Conservation (phyloP, 1,140 invertebrate genomes). For the Drosophila rhopaloa region DNA sequence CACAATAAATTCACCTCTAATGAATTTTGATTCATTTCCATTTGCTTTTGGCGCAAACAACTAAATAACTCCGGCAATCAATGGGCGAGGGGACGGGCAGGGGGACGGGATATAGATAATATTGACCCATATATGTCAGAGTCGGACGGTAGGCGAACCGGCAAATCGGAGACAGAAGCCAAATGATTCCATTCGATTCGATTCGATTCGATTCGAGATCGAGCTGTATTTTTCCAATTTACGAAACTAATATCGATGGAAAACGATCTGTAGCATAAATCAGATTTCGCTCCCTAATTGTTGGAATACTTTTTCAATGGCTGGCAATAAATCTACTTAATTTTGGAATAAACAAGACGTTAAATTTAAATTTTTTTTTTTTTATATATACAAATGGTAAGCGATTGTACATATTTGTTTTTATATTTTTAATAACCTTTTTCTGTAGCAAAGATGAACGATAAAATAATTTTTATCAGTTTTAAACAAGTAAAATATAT, state of each 20-base stretch:
- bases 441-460: too few species aligned
- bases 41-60: conserved; percentile 71
- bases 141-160: conserved; percentile 3
- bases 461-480: too few species aligned
- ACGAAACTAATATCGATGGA: background rate
- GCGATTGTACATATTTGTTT: too few species aligned
- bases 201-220: background rate
- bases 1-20: conserved; percentile 78
- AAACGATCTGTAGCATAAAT: background rate
- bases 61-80: conserved; percentile 60
- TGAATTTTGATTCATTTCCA: conserved; percentile 80
- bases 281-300: background rate
- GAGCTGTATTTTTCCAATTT: background rate
- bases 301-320: too few species aligned
- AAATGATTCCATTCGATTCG: conserved; percentile 4
- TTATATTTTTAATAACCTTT: too few species aligned
- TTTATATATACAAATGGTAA: too few species aligned
- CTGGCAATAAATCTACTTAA: too few species aligned
- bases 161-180: conserved; percentile 10
- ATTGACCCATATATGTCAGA: conserved; percentile 26
- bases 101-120: background rate
- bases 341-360: too few species aligned
- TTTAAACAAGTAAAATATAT: too few species aligned
- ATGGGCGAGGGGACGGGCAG: background rate
- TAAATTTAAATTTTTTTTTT: too few species aligned